These are phyloP conservation scores for Lathamus discolor DNA, from an alignment of 2,113 vertebrate species.

Conservation along the genomic window DNA sequence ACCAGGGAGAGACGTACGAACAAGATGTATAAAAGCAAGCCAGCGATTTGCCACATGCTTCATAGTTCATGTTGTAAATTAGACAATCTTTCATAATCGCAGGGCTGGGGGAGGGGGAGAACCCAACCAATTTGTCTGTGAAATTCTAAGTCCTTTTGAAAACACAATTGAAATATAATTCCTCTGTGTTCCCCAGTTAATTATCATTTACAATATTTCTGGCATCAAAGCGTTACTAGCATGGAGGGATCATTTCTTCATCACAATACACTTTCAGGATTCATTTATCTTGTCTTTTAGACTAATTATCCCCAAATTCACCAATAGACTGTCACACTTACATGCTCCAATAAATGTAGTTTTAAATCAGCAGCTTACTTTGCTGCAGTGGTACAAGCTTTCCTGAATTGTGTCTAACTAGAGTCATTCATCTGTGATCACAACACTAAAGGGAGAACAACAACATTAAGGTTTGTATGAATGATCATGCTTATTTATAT, in stretches of 20 bases:
- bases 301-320: conserved; percentile 87
- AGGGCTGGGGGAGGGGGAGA: conserved; percentile 66
- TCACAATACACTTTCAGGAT: conserved; percentile 89
- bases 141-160: conserved; percentile 81
- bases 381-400: conserved; percentile 67
- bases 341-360: conserved; percentile 87
- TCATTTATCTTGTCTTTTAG: conserved; percentile 97
- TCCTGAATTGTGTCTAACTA: conserved; percentile 81
- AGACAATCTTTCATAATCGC: conserved; percentile 94
- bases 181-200: conserved; percentile 83
- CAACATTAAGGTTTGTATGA: conserved; percentile 75
- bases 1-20: conserved; percentile 46
- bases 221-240: conserved; percentile 81
- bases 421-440: conserved; percentile 83
- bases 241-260: conserved; percentile 80
- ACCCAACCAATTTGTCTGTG: conserved; percentile 87
- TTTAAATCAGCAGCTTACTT: conserved; percentile 82
- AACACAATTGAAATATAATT: conserved; percentile 79
- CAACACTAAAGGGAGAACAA: conserved; percentile 78
- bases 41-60: conserved; percentile 86
- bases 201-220: conserved; percentile 94
- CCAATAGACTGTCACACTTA: conserved; percentile 87
- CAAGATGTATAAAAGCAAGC: conserved; percentile 79
- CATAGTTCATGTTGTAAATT: conserved; percentile 83
- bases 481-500: conserved; percentile 87